Evolutionary conservation across 2,113 vertebrate species (phyloP).

Genomic region (Zosterops japonicus): DNA sequence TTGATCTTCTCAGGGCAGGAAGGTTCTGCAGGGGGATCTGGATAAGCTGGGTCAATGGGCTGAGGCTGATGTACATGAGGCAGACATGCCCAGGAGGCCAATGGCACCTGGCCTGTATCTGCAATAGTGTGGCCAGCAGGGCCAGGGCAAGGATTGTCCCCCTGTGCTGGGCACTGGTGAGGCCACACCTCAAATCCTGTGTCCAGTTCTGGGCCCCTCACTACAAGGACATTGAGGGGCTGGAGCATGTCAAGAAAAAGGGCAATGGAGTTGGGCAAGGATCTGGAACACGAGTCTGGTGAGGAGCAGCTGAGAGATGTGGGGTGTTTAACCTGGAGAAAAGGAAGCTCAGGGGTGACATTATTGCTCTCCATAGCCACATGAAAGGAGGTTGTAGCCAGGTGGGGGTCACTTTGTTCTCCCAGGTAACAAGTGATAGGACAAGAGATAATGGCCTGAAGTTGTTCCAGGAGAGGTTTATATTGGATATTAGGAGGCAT

Average conservation of each 20-base stretch:
- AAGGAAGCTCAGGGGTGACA: background rate
- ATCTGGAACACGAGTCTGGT: too few species aligned
- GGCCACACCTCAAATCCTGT: background rate
- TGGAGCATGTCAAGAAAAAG: background rate
- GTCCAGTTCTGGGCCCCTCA: background rate
- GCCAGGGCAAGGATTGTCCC: too few species aligned
- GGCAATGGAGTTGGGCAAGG: background rate
- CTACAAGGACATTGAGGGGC: background rate
- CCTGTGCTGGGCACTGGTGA: background rate
- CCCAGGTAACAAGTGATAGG: background rate
- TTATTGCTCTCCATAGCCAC: accelerated
- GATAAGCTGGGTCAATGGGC: accelerated
- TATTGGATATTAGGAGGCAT: background rate
- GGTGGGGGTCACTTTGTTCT: background rate
- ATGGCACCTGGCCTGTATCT: background rate
- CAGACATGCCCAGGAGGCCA: background rate
- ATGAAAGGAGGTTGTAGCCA: background rate
- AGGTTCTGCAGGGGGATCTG: background rate
- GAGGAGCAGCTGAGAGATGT: background rate
- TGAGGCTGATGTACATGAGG: accelerated
- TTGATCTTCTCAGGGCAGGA: background rate
- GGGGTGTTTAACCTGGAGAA: background rate
- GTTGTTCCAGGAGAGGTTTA: background rate
- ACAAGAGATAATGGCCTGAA: background rate
- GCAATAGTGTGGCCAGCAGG: background rate